Evolutionary conservation across 1,140 invertebrate species (phyloP).

Genomic region (Megathymus violae): DNA sequence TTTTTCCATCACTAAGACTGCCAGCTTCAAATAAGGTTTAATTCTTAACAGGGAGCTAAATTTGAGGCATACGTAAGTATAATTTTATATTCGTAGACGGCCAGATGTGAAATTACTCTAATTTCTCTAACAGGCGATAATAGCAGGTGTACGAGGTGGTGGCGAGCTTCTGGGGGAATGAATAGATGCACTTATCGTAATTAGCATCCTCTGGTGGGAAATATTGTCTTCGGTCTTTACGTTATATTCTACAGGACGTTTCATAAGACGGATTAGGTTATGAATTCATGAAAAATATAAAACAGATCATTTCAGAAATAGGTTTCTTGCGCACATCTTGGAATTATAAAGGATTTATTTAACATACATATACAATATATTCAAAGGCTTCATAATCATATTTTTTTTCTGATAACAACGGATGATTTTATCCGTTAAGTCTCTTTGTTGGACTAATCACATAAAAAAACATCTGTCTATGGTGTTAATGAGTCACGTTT

Average conservation of each 20-base stretch:
- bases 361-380: no score
- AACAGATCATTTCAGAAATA: no score
- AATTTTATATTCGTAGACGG: slow-evolving; percentile 30
- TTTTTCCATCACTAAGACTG: background rate
- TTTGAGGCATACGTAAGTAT: background rate
- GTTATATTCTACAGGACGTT: slow-evolving; percentile 40
- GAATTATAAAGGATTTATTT: no score
- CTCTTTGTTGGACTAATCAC: no score
- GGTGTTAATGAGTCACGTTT: no score
- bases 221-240: slow-evolving; percentile 55
- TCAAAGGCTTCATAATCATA: no score
- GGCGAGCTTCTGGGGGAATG: slow-evolving; percentile 24
- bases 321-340: no score
- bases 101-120: slow-evolving; percentile 43
- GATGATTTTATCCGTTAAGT: no score
- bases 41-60: slow-evolving; percentile 12
- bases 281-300: no score
- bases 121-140: slow-evolving; percentile 55
- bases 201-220: slow-evolving; percentile 56
- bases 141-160: slow-evolving; percentile 34
- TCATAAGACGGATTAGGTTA: no score
- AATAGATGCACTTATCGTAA: slow-evolving; percentile 53
- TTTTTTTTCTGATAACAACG: no score
- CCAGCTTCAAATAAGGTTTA: background rate
- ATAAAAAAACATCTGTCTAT: no score